A percentile compares a stretch with the other conserved stretches of the same genome.
Evolutionary conservation across 2,888 invertebrate genomes (phyloP).

Genomic region (Rutpela maculata): DNA sequence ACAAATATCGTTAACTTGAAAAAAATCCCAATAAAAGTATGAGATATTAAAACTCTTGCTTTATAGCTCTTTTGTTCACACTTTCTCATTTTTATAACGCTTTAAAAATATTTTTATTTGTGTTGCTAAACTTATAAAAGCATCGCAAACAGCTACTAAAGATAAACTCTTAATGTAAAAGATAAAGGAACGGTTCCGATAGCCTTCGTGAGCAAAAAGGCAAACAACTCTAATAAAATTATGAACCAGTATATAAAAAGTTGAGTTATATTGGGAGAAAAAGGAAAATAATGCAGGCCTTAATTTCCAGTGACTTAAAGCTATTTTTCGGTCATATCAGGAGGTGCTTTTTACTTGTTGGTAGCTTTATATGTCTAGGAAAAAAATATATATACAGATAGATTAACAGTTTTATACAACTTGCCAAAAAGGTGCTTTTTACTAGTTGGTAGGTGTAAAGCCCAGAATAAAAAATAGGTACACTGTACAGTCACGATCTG

Average conservation of each 20-base stretch:
- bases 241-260: slow-evolving; percentile 13
- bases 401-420: no score
- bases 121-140: slow-evolving; percentile 57
- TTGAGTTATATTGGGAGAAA: not conserved
- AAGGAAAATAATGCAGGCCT: not conserved
- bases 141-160: slow-evolving; percentile 57
- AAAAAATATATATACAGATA: no score
- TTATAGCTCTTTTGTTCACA: slow-evolving; percentile 50
- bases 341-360: no score
- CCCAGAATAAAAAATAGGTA: no score
- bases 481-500: no score
- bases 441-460: no score
- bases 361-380: no score
- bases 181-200: slow-evolving; percentile 54
- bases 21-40: slow-evolving; percentile 37
- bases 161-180: slow-evolving; percentile 55
- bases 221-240: slow-evolving; percentile 34
- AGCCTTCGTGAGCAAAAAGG: slow-evolving; percentile 15
- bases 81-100: slow-evolving; percentile 55
- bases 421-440: no score
- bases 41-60: slow-evolving; percentile 32
- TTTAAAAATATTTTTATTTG: slow-evolving; percentile 59
- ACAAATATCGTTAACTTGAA: slow-evolving; percentile 30
- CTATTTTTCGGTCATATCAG: no score
- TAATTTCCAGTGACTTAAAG: no score